phyloP scores from a whole-genome alignment of 2,797 vertebrate species.

The Bucorvus abyssinicus region DNA sequence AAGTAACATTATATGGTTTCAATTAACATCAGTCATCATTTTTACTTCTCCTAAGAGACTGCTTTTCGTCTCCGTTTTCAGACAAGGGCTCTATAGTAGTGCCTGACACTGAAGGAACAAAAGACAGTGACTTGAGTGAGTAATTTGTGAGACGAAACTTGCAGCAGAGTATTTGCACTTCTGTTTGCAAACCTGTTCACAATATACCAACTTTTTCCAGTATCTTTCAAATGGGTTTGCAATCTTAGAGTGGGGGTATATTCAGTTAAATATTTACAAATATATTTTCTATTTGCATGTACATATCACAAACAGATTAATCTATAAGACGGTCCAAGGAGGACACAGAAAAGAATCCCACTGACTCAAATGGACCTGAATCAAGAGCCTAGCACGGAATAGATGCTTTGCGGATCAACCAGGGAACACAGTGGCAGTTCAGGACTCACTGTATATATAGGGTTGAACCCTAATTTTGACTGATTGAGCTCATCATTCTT shows the following conservation, averaged over 20 bases:
- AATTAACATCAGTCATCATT: conserved; percentile 17
- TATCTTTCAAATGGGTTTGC: not conserved
- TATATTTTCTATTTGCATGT: not conserved
- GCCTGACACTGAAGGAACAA: not conserved
- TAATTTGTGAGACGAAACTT: not conserved
- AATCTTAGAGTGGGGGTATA: not conserved
- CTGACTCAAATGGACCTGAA: not conserved
- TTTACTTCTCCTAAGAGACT: not conserved
- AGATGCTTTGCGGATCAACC: not conserved
- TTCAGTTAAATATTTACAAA: not conserved
- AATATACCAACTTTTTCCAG: not conserved
- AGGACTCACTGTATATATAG: not conserved
- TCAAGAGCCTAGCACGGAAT: not conserved
- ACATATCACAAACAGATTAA: not conserved
- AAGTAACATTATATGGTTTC: conserved; percentile 9
- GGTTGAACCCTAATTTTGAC: not conserved
- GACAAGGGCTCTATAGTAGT: not conserved
- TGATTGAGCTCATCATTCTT: not conserved
- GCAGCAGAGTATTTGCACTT: not conserved
- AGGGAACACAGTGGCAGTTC: not conserved
- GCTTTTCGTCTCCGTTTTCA: not conserved
- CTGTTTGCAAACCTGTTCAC: not conserved
- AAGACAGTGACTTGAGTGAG: not conserved
- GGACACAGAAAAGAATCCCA: not conserved
- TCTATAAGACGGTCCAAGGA: not conserved